phyloP scores from a whole-genome alignment of 1,140 invertebrate species.

The Paraescarpia echinospica region DNA sequence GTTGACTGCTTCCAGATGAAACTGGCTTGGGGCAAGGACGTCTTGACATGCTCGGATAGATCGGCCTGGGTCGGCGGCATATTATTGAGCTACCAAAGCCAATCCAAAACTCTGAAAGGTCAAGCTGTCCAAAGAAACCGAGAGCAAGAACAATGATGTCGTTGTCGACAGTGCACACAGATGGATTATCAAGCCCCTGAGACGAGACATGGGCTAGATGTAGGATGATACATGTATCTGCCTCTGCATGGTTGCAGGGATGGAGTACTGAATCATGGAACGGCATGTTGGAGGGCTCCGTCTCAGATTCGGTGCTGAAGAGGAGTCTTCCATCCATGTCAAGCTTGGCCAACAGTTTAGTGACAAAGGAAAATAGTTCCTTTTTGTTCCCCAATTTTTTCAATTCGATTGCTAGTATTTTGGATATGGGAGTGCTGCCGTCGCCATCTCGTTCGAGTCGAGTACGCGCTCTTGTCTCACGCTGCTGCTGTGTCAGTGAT shows the following conservation, averaged over 20 bases:
- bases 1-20: conserved; percentile 11
- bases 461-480: neutral
- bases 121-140: conserved; percentile 9
- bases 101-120: conserved; percentile 15
- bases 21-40: neutral
- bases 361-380: no score
- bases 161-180: neutral
- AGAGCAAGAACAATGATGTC: conserved; percentile 13
- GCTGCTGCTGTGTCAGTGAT: conserved; percentile 7
- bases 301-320: no score
- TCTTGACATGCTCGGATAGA: neutral
- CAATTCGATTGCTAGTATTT: neutral
- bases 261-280: neutral
- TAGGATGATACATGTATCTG: conserved; percentile 16
- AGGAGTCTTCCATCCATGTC: no score
- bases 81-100: neutral
- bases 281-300: neutral
- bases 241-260: conserved; percentile 14
- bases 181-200: neutral
- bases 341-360: no score
- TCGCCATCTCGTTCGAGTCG: conserved; percentile 2
- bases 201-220: neutral
- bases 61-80: no score
- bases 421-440: neutral
- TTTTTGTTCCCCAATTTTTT: no score